phyloP scores from a whole-genome alignment of 2,113 vertebrate species.

The Zeus faber region DNA sequence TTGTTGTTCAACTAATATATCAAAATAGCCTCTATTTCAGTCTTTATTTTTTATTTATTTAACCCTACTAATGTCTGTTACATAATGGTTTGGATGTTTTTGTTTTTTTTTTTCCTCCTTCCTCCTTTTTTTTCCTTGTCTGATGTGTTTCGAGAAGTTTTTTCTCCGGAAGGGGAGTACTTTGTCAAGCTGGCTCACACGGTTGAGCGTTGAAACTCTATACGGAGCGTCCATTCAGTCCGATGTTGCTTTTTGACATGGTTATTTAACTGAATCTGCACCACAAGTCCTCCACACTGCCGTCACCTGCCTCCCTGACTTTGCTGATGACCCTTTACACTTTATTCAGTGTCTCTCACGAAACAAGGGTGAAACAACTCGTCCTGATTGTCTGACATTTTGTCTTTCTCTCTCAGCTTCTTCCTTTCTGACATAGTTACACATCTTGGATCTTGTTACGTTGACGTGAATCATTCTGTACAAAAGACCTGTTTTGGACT shows the following conservation, averaged over 20 bases:
- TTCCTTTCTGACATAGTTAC: constrained; percentile 5
- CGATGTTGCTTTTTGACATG: constrained; percentile 5
- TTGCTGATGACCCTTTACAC: background rate
- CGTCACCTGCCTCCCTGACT: constrained; percentile 16
- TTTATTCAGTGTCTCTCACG: background rate
- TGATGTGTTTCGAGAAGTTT: too few relatives aligned
- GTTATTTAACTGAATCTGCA: background rate
- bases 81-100: too few relatives aligned
- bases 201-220: constrained; percentile 21
- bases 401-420: constrained; percentile 1
- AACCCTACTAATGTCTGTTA: too few relatives aligned
- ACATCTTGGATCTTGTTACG: constrained; percentile 21
- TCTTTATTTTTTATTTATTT: too few relatives aligned
- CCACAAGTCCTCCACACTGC: constrained; percentile 2
- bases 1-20: too few relatives aligned
- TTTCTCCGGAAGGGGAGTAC: too few relatives aligned
- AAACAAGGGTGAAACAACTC: background rate
- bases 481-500: background rate
- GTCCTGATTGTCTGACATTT: background rate
- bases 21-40: too few relatives aligned
- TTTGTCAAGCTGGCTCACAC: background rate
- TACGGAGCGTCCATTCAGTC: background rate
- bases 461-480: background rate
- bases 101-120: background rate
- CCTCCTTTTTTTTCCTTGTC: too few relatives aligned